Conservation (phyloP, 2,797 vertebrate genomes). For the Esox lucius region DNA sequence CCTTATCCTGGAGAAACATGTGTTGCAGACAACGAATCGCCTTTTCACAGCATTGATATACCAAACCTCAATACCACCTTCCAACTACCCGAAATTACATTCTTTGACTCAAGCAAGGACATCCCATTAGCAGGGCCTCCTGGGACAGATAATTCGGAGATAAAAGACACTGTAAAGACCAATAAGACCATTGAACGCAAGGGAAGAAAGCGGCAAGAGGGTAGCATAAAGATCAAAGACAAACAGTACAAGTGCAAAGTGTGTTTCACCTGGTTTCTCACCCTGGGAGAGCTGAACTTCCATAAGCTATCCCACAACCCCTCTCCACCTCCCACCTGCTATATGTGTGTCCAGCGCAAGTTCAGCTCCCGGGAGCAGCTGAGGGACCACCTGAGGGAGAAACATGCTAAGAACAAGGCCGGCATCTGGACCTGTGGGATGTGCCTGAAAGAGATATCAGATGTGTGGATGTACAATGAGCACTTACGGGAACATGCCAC, state of each 20-base stretch:
- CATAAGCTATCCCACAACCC: constrained; percentile 96
- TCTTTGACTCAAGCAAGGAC: constrained; percentile 76
- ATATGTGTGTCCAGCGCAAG: constrained; percentile 97
- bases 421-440: constrained; percentile 98
- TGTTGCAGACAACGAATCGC: constrained; percentile 53
- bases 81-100: constrained; percentile 81
- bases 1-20: constrained; percentile 44
- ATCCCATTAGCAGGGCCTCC: constrained; percentile 53
- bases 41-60: constrained; percentile 78
- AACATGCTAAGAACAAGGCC: constrained; percentile 89
- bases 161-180: constrained; percentile 64
- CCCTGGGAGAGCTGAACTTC: constrained; percentile 91
- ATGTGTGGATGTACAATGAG: constrained; percentile 99
- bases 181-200: constrained; percentile 70
- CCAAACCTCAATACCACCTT: constrained; percentile 81
- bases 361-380: constrained; percentile 95
- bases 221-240: constrained; percentile 80
- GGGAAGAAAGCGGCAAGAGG: constrained; percentile 73
- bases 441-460: constrained; percentile 94
- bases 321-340: constrained; percentile 94
- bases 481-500: constrained; percentile 94
- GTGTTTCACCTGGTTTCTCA: constrained; percentile 95
- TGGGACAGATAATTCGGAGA: constrained; percentile 46
- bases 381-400: constrained; percentile 91
- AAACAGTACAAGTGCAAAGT: constrained; percentile 96